Evolutionary conservation across 2,797 vertebrate genomes (phyloP).

Genomic region (Tapera naevia): DNA sequence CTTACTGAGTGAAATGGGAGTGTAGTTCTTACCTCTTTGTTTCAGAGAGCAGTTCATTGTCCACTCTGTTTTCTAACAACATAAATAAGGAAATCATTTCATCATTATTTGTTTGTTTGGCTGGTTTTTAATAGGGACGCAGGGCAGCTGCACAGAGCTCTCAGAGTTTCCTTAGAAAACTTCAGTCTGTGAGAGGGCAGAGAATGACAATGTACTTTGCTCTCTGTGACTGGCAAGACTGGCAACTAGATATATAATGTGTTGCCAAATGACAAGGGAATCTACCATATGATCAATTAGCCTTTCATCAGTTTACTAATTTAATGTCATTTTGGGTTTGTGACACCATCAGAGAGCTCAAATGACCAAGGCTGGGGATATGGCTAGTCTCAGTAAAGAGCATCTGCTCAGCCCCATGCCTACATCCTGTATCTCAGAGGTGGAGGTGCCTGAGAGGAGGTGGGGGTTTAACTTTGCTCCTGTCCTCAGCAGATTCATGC

Average conservation of each 20-base stretch:
- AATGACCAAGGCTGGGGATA: not conserved
- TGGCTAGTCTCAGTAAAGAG: not conserved
- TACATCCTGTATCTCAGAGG: not conserved
- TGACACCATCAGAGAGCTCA: not conserved
- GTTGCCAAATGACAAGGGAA: not conserved
- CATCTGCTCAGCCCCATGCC: not conserved
- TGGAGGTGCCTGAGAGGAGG: not conserved
- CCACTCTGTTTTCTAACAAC: slow-evolving; percentile 56
- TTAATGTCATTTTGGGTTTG: not conserved
- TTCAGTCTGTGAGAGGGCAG: not conserved
- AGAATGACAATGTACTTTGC: not conserved
- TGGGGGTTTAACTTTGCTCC: not conserved
- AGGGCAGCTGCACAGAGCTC: not conserved
- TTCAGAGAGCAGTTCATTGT: slow-evolving; percentile 57
- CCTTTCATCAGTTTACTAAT: not conserved
- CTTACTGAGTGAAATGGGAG: not conserved
- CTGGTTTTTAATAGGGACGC: slow-evolving; percentile 32
- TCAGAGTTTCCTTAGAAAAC: slow-evolving; percentile 41
- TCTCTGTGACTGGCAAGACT: not conserved
- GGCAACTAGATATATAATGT: not conserved
- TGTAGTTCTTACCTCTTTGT: slow-evolving; percentile 47
- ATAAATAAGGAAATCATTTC: slow-evolving; percentile 58
- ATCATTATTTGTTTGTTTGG: slow-evolving; percentile 63
- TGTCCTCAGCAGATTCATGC: not conserved
- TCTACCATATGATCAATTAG: not conserved